Evolutionary conservation across 37 sponge, comb jelly and placozoan genomes (phyloP).

Genomic region (Cliona cf. orientalis): DNA sequence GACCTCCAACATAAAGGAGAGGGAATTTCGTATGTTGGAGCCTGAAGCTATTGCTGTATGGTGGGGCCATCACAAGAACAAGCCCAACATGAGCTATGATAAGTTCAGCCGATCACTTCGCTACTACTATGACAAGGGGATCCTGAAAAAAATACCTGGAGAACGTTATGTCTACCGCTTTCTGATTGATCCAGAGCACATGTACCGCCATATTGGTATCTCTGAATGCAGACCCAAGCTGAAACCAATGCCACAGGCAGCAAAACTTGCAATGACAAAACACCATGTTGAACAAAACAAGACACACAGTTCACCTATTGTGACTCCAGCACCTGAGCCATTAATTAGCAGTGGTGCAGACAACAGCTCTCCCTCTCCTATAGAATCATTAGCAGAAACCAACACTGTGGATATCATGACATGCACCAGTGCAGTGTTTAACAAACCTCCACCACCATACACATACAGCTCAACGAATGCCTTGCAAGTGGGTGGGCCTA

Average conservation of each 20-base stretch:
- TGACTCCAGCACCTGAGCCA: constrained; percentile 33
- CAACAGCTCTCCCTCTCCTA: neutral
- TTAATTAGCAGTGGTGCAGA: neutral
- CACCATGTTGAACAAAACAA: neutral
- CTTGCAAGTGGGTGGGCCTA: neutral
- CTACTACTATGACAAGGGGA: constrained; percentile 88
- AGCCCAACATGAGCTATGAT: constrained; percentile 87
- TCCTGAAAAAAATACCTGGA: constrained; percentile 71
- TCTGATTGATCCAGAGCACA: constrained; percentile 64
- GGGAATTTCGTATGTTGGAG: constrained; percentile 75
- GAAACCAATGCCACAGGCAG: constrained; percentile 65
- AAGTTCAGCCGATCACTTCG: constrained; percentile 90
- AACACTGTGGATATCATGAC: neutral
- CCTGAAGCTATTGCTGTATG: constrained; percentile 82
- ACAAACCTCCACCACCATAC: neutral
- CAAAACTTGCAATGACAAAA: constrained; percentile 30
- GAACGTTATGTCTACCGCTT: constrained; percentile 84
- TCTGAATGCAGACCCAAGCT: constrained; percentile 61
- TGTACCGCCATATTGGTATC: constrained; percentile 69
- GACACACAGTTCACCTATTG: neutral
- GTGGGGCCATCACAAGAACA: constrained; percentile 87
- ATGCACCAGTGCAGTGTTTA: neutral
- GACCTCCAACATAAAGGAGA: constrained; percentile 57
- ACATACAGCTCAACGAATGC: neutral
- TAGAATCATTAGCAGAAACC: neutral